These are phyloP conservation scores for Volucella inanis DNA, from an alignment of 2,888 invertebrate genomes.

Conservation along the genomic window DNA sequence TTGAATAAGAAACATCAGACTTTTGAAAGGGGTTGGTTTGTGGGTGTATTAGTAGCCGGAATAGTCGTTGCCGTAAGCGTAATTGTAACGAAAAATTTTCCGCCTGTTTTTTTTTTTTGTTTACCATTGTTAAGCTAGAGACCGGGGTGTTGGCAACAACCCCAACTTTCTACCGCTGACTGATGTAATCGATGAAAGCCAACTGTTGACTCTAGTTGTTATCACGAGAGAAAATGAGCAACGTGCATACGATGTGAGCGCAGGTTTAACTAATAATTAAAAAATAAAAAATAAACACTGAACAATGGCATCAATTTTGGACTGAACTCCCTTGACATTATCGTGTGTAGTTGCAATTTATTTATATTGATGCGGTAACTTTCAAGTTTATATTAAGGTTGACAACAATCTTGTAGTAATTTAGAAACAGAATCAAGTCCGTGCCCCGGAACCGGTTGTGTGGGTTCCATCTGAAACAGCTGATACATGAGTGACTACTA, in stretches of 20 bases:
- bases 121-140: too few relatives aligned
- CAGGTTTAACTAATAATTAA: slow-evolving; percentile 20
- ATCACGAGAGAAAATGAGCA: too few relatives aligned
- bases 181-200: neutral
- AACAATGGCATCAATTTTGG: neutral
- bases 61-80: neutral
- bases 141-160: too few relatives aligned
- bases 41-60: too few relatives aligned
- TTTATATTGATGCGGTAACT: slow-evolving; percentile 10
- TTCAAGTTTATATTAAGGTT: slow-evolving; percentile 22
- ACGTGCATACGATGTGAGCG: neutral
- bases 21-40: too few relatives aligned
- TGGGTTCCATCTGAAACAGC: too few relatives aligned
- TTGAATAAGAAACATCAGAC: slow-evolving; percentile 1
- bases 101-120: neutral
- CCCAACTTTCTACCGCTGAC: neutral
- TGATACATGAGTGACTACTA: too few relatives aligned
- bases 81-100: neutral
- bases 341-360: slow-evolving; percentile 10
- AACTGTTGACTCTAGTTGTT: neutral
- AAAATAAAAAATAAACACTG: neutral
- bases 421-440: too few relatives aligned
- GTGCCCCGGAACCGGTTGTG: too few relatives aligned
- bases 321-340: neutral
- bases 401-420: neutral